Evolutionary conservation across 2,113 vertebrate species (phyloP), one percentile per base, ranked within the genome.

Genomic region (Columba livia): DNA sequence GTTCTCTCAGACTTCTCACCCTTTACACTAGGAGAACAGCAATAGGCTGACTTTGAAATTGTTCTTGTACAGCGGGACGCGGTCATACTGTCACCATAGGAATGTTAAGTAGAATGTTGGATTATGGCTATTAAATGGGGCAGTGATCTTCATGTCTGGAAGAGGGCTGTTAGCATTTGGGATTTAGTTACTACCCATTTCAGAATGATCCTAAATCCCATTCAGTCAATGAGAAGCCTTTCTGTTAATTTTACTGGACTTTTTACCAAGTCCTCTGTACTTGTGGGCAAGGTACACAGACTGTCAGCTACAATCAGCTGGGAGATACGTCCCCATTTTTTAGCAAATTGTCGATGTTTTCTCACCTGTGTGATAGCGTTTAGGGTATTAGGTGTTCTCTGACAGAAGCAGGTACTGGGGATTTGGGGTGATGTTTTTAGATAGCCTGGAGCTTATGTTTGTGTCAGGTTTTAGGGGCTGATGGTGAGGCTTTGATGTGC

Each of bases 11-110:
- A 64, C 47, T 78, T 50, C 29, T 79, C 79, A 44, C 3, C 44
- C 53, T 74, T 85, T 51, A 56, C 5, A 1, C 53, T 72, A 61
- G 66, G 80, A 19, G 67, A 75, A 24, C 62, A 54, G 88, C 40
- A 48, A 13, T 9, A 80, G 74, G 69, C 16, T 66, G 23, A 44
- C 51, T 58, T 47, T 25, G 71, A 82, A 65, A 20, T 11, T 21
- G 34, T n/a, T 79, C 61, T 40, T 16, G 5, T 25, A 4, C 29
- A 5, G 19, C 19, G 31, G n/a, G 53, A 66, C 16, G 10, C 2
- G 2, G 54, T 58, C 53, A 2, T 32, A 17, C 14, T 20, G 44
- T 36, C 2, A 2, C 44, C 15, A 0, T 32, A 20, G 79, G 69
- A 61, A 21, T 10, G 1, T 50, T 17, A 26, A 23, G 28, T 34